Percentiles rank a stretch among this genome's conserved stretches.
These are phyloP conservation scores for Pocillopora damicornis DNA, from an alignment of 64 coral and sea anemone genomes.

Conservation along the genomic window DNA sequence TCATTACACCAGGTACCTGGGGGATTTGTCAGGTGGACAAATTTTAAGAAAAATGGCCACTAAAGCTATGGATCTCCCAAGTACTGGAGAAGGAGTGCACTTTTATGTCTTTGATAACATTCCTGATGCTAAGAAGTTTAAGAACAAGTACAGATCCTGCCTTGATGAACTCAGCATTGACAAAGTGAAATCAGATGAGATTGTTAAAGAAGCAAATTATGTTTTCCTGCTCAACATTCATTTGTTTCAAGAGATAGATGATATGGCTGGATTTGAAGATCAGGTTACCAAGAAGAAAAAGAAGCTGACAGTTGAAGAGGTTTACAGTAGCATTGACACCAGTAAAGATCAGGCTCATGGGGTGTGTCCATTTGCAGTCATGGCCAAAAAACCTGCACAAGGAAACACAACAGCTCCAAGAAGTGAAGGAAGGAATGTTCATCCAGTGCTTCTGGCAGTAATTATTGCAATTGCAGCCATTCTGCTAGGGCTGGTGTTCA, in stretches of 20 bases:
- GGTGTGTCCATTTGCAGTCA: slow-evolving; percentile 79
- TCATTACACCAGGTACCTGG: slow-evolving; percentile 92
- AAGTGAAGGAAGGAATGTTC: background rate
- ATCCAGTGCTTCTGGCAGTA: slow-evolving; percentile 56
- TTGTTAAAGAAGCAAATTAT: slow-evolving; percentile 82
- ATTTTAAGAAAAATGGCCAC: slow-evolving; percentile 86
- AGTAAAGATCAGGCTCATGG: slow-evolving; percentile 12
- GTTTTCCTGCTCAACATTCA: slow-evolving; percentile 78
- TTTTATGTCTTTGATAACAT: slow-evolving; percentile 84
- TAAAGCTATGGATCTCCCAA: slow-evolving; percentile 83
- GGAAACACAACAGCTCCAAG: background rate
- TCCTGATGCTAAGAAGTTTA: slow-evolving; percentile 79
- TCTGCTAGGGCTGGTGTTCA: slow-evolving; percentile 36
- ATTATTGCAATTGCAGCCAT: slow-evolving; percentile 68
- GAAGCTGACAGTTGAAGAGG: slow-evolving; percentile 24
- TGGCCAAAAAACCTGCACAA: slow-evolving; percentile 48
- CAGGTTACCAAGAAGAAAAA: background rate
- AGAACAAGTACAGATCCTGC: slow-evolving; percentile 72
- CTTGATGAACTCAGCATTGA: slow-evolving; percentile 69
- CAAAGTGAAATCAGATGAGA: slow-evolving; percentile 70
- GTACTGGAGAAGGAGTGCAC: slow-evolving; percentile 81
- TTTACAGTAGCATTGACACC: background rate
- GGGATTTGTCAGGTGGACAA: slow-evolving; percentile 86
- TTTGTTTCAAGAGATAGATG: slow-evolving; percentile 87
- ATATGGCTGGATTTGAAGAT: slow-evolving; percentile 53